Conservation (phyloP, 2,113 vertebrate species). For the Leuciscus idus region DNA sequence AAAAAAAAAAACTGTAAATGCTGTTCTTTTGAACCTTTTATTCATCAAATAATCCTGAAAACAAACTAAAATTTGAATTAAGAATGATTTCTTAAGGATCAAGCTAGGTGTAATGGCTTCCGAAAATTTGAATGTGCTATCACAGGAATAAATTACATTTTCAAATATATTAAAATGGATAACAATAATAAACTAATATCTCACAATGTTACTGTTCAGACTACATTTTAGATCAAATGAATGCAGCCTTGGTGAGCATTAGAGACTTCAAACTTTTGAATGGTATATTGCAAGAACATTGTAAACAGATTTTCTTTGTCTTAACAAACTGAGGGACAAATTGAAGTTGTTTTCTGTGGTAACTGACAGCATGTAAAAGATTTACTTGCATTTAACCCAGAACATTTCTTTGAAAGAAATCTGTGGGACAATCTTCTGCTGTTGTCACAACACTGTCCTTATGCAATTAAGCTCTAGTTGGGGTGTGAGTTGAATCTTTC, state of each 20-base stretch:
- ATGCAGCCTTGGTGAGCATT: background rate
- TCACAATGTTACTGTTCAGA: background rate
- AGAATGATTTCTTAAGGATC: background rate
- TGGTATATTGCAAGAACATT: background rate
- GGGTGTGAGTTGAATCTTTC: background rate
- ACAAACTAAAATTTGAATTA: background rate
- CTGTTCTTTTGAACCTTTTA: background rate
- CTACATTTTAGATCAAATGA: background rate
- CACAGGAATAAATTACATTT: background rate
- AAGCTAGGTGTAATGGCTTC: background rate
- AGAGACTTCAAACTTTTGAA: background rate
- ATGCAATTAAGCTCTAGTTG: background rate
- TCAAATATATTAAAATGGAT: background rate
- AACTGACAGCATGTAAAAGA: background rate
- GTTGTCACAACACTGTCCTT: background rate
- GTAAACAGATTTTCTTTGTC: background rate
- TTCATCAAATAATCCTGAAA: background rate
- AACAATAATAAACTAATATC: too few species aligned
- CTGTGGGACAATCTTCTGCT: background rate
- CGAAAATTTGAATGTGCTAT: background rate
- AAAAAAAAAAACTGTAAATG: too few species aligned
- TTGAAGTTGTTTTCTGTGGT: background rate
- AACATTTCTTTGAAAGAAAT: background rate
- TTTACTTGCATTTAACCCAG: background rate
- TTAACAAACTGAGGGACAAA: background rate